phyloP scores from a whole-genome alignment of 2,888 invertebrate species.

The Drosophila melanosoma region DNA sequence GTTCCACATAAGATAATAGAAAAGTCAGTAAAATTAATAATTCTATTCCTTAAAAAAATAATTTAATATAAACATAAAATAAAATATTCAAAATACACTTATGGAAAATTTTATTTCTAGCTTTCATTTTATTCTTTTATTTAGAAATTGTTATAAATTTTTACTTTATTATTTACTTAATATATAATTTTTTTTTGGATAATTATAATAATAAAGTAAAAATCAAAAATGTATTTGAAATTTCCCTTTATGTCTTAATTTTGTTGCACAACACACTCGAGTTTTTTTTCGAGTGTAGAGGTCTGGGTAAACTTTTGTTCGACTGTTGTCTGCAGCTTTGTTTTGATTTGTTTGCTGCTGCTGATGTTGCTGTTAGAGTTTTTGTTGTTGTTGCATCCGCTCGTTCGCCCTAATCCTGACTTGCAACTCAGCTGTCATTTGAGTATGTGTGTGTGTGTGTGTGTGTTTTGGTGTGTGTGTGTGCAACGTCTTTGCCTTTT shows the following conservation, averaged over 20 bases:
- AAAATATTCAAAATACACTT: background rate
- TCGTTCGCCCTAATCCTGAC: constrained; percentile 61
- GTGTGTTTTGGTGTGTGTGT: constrained; percentile 17
- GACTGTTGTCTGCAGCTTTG: constrained; percentile 56
- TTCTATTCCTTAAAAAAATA: background rate
- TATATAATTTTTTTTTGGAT: no score
- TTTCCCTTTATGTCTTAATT: background rate
- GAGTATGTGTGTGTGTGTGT: background rate
- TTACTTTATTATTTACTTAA: background rate
- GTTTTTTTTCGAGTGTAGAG: constrained; percentile 2
- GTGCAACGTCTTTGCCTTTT: constrained; percentile 54
- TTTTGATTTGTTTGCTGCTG: constrained; percentile 52
- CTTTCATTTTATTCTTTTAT: rapidly evolving
- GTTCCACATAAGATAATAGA: background rate
- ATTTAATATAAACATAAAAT: background rate
- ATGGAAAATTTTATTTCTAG: background rate
- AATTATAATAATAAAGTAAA: no score
- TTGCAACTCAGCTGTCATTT: constrained; percentile 49
- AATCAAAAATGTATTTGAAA: background rate
- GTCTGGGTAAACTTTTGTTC: constrained; percentile 28
- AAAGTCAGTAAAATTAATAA: rapidly evolving
- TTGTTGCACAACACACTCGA: background rate
- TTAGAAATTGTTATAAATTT: background rate
- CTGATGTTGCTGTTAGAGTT: constrained; percentile 22
- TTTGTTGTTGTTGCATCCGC: constrained; percentile 46